phyloP scores from a whole-genome alignment of 92 coral and sea anemone species.

The Isaurus tuberculatus region DNA sequence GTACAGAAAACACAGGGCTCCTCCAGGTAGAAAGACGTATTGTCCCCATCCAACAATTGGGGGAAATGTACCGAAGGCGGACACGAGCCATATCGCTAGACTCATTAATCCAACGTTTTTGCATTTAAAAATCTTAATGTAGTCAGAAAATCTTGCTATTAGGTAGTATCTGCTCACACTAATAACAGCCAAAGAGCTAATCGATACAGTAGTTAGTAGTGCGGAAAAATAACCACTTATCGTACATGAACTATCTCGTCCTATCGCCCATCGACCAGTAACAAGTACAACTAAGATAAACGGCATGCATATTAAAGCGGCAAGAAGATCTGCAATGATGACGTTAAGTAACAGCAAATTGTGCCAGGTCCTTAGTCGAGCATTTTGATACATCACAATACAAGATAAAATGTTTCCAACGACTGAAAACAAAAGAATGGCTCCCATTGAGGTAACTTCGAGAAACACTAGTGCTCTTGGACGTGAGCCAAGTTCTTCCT shows the following conservation, averaged over 20 bases:
- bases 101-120: conserved; percentile 59
- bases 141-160: conserved; percentile 57
- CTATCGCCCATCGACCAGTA: conserved; percentile 62
- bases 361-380: conserved; percentile 83
- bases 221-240: conserved; percentile 65
- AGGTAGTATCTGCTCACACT: conserved; percentile 75
- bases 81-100: conserved; percentile 60
- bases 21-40: conserved; percentile 67
- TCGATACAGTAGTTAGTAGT: conserved; percentile 56
- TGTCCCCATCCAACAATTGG: conserved; percentile 82
- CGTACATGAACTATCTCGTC: conserved; percentile 44
- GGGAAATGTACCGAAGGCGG: conserved; percentile 59
- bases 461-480: conserved; percentile 55
- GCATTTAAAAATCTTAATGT: conserved; percentile 68
- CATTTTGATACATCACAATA: conserved; percentile 66
- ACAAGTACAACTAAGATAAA: conserved; percentile 57
- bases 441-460: conserved; percentile 53
- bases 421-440: conserved; percentile 51
- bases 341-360: conserved; percentile 72
- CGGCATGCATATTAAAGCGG: conserved; percentile 49
- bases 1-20: conserved; percentile 73
- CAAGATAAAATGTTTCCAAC: conserved; percentile 67
- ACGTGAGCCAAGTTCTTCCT: conserved; percentile 57
- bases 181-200: conserved; percentile 67
- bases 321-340: conserved; percentile 70